Evolutionary conservation across 2,888 invertebrate species (phyloP), one percentile per base, ranked within the genome.

Genomic region (Luperina nickerlii): DNA sequence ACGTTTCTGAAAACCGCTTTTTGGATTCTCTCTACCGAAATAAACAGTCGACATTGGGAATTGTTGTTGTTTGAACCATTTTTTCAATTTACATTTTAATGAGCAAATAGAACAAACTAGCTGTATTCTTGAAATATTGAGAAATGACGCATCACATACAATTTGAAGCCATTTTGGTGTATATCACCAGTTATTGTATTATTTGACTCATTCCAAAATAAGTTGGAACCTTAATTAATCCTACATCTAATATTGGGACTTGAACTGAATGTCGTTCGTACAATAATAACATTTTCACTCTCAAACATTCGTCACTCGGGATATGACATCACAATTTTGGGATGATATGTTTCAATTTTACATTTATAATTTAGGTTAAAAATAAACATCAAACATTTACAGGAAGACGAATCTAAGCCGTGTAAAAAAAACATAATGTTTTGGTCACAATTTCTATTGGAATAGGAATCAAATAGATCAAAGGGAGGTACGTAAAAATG

Each of bases 281-380:
- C 90, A 94, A 92, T 93, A 94, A 94, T 92, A 93, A 92, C 91
- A 90, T 87, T 91, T 90, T 94, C 92, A 92, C 93, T 92, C 91
- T 91, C 89, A 88, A 90, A 81, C 82, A 82, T 81, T 91, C 88
- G 91, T 91, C 87, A 84, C 84, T 87, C 89, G 91, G 92, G 95
- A 95, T 95, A 95, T 95, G 95, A 92, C 89, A 87, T 90, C 81
- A 90, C 86, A 86, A 89, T 92, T 87, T 90, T 88, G 89, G 90
- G 90, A 93, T 96, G 96, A 96, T 96, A 96, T 96, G 96, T 96
- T 93, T 93, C 87, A 90, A 80, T 89, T 90, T 88, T 86, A 85
- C 78, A 88, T 32, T 32, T 69, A 79, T 27, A 73, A 73, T 62
- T 57, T 38, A 74, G 71, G 15, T 71, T 48, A 62, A 57, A 82